These are phyloP conservation scores for Nomada ferruginata DNA, from an alignment of 2,888 invertebrate species.

Conservation along the genomic window DNA sequence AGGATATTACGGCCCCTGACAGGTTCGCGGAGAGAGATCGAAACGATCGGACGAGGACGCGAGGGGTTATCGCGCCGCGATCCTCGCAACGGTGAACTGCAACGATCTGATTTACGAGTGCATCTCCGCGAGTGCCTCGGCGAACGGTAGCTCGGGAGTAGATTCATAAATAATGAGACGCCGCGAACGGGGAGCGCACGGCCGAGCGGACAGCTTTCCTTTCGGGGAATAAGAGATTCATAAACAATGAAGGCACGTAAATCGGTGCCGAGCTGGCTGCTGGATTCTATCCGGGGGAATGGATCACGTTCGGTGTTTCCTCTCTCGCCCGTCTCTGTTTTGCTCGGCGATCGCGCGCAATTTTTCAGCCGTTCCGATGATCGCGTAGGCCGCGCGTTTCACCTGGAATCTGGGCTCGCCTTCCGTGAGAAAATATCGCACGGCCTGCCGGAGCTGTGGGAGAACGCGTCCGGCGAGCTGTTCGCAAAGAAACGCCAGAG, in stretches of 20 bases:
- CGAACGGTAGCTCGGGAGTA: conserved; percentile 61
- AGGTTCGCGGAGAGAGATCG: background rate
- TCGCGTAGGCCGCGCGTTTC: conserved; percentile 46
- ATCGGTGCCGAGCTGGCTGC: conserved; percentile 42
- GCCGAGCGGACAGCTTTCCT: conserved; percentile 17
- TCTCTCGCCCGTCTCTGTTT: background rate
- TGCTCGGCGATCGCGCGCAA: conserved; percentile 29
- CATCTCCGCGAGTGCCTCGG: conserved; percentile 24
- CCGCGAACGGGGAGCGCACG: conserved; percentile 3
- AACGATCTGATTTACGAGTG: conserved; percentile 62
- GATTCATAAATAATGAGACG: conserved; percentile 75
- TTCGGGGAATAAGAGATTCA: conserved; percentile 61
- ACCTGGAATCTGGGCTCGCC: conserved; percentile 30
- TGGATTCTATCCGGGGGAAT: background rate
- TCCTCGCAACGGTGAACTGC: conserved; percentile 50
- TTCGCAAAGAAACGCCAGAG: background rate
- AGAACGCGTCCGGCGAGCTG: background rate
- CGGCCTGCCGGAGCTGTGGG: background rate
- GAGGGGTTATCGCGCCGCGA: conserved; percentile 43
- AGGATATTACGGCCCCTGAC: conserved; percentile 12
- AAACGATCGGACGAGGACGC: conserved; percentile 17
- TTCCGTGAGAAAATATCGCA: conserved; percentile 60
- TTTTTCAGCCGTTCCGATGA: conserved; percentile 43
- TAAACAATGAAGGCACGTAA: conserved; percentile 70
- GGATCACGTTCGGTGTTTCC: conserved; percentile 9